These are phyloP conservation scores for Hypsopygia costalis DNA, from an alignment of 2,888 invertebrate species.

Conservation along the genomic window DNA sequence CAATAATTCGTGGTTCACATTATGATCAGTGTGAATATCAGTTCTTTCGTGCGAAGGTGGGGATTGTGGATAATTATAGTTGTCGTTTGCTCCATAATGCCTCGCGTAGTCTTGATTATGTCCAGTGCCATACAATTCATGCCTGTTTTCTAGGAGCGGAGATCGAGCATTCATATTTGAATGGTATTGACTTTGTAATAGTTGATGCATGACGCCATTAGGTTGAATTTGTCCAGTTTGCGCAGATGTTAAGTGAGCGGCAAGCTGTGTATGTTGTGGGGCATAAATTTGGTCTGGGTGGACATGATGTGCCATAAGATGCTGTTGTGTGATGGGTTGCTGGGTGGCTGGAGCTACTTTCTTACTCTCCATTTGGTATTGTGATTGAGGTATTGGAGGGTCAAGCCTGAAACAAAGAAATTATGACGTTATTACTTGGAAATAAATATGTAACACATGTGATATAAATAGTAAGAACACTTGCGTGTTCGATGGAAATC, in stretches of 20 bases:
- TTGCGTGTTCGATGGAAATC: slow-evolving; percentile 37
- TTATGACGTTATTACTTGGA: slow-evolving; percentile 12
- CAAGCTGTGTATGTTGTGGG: slow-evolving; percentile 67
- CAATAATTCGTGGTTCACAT: slow-evolving; percentile 66
- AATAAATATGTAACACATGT: no score
- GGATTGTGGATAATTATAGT: slow-evolving; percentile 75
- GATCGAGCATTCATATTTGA: slow-evolving; percentile 72
- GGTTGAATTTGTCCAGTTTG: slow-evolving; percentile 67
- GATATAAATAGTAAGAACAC: slow-evolving; percentile 5
- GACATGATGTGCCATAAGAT: slow-evolving; percentile 70
- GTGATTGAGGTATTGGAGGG: slow-evolving; percentile 83
- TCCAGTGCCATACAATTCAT: slow-evolving; percentile 78
- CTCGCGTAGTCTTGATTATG: slow-evolving; percentile 76
- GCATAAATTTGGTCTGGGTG: slow-evolving; percentile 73
- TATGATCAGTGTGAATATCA: slow-evolving; percentile 64
- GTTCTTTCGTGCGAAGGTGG: slow-evolving; percentile 67
- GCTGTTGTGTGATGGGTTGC: slow-evolving; percentile 75
- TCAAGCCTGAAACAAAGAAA: slow-evolving; percentile 83
- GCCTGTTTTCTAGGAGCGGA: slow-evolving; percentile 77
- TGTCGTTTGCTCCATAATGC: slow-evolving; percentile 79
- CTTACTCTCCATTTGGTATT: slow-evolving; percentile 85
- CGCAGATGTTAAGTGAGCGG: slow-evolving; percentile 56
- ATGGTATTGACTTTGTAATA: slow-evolving; percentile 70
- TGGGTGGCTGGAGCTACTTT: slow-evolving; percentile 75
- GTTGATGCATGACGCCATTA: slow-evolving; percentile 80